Percentiles rank a stretch among this genome's conserved stretches.
phyloP scores from a whole-genome alignment of 30 jellyfish, hydroid and myxozoan species.

The Aurelia sp. region DNA sequence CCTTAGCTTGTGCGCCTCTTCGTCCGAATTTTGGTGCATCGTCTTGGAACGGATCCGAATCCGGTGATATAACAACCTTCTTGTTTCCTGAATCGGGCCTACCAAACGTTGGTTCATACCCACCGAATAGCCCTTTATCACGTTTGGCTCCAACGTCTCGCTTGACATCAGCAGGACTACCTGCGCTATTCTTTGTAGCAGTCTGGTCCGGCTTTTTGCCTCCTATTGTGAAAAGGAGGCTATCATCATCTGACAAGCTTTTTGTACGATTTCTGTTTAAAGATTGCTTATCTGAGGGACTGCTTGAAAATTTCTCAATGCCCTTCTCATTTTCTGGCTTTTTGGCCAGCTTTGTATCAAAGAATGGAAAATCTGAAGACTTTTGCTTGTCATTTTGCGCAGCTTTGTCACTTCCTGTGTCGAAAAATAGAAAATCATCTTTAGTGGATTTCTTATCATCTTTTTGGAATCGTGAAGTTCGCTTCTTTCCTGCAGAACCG shows the following conservation, averaged over 20 bases:
- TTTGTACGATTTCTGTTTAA: conserved; percentile 16
- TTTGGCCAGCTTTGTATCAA: conserved; percentile 13
- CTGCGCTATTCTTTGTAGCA: no score
- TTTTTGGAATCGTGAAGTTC: conserved; percentile 29
- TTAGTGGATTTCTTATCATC: not conserved
- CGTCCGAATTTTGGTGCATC: conserved; percentile 61
- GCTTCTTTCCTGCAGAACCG: conserved; percentile 46
- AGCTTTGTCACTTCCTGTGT: not conserved
- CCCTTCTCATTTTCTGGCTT: not conserved
- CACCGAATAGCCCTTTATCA: conserved; percentile 14
- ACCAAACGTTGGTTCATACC: conserved; percentile 62
- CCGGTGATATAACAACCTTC: conserved; percentile 29
- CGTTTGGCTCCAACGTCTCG: not conserved
- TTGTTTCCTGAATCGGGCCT: not conserved
- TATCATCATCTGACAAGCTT: conserved; percentile 39
- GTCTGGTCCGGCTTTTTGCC: conserved; percentile 6
- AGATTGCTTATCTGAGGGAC: no score
- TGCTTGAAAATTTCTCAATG: no score
- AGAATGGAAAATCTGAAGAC: conserved; percentile 10
- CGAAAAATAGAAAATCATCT: conserved; percentile 38
- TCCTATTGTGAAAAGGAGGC: conserved; percentile 9
- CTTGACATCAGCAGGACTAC: not conserved
- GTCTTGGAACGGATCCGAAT: conserved; percentile 47
- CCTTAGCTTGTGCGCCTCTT: conserved; percentile 34
- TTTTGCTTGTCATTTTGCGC: not conserved